These are phyloP conservation scores for Oncorhynchus clarkii DNA, from an alignment of 2,113 vertebrate species.

Conservation along the genomic window DNA sequence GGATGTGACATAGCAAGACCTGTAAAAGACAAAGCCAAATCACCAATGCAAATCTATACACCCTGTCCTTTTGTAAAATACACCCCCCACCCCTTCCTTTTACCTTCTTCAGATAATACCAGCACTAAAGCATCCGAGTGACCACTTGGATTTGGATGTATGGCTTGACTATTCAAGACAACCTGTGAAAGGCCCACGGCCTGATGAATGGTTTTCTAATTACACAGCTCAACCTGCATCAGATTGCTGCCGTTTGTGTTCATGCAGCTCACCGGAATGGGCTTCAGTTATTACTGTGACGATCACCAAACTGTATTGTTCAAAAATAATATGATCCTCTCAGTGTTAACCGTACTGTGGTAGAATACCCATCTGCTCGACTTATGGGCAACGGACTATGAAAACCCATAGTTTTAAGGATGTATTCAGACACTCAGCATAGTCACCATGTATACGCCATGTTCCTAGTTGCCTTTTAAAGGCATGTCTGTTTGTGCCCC, in stretches of 20 bases:
- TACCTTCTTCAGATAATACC: slow-evolving; percentile 40
- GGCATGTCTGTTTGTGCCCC: slow-evolving; percentile 39
- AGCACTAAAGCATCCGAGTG: slow-evolving; percentile 33
- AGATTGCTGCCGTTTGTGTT: slow-evolving; percentile 34
- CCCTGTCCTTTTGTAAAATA: not conserved
- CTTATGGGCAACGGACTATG: slow-evolving; percentile 17
- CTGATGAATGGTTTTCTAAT: not conserved
- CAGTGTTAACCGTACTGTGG: not conserved
- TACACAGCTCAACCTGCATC: slow-evolving; percentile 37
- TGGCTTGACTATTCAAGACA: slow-evolving; percentile 21
- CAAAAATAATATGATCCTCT: slow-evolving; percentile 3
- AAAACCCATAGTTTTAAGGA: slow-evolving; percentile 36
- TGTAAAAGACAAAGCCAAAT: slow-evolving; percentile 33
- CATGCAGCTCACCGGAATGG: slow-evolving; percentile 26
- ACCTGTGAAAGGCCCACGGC: slow-evolving; percentile 4
- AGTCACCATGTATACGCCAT: slow-evolving; percentile 35
- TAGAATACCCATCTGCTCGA: slow-evolving; percentile 19
- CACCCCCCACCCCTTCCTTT: not conserved
- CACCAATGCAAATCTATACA: not conserved
- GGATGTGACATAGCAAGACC: slow-evolving; percentile 17
- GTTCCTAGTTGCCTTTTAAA: slow-evolving; percentile 55
- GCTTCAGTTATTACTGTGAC: slow-evolving; percentile 46
- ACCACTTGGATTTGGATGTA: slow-evolving; percentile 22
- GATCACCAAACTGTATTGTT: slow-evolving; percentile 32
- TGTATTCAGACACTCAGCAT: slow-evolving; percentile 28